Evolutionary conservation across 64 coral and sea anemone genomes (phyloP).

Genomic region (Acropora yongei): DNA sequence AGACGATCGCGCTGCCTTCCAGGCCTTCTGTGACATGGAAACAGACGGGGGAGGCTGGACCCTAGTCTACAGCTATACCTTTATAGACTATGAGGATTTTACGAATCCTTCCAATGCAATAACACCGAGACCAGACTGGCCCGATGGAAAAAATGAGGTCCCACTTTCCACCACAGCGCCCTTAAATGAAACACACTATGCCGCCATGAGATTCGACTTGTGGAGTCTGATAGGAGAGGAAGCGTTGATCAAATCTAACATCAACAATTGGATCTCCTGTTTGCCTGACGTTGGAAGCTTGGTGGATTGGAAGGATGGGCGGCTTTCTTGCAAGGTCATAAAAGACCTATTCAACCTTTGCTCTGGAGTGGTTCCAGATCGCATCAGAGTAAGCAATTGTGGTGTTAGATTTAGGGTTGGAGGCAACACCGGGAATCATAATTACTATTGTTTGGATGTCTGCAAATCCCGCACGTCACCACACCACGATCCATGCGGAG

Average conservation of each 20-base stretch:
- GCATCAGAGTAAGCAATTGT: not conserved
- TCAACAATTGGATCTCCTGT: conserved; percentile 71
- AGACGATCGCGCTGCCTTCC: not conserved
- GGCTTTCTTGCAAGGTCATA: conserved; percentile 19
- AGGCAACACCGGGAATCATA: too few species aligned
- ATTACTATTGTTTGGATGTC: not conserved
- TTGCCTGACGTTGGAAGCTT: conserved; percentile 29
- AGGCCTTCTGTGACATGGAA: conserved; percentile 19
- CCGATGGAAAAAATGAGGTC: not conserved
- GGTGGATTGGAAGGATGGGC: conserved; percentile 32
- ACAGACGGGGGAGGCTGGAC: conserved; percentile 23
- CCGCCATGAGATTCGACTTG: conserved; percentile 58
- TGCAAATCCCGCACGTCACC: not conserved
- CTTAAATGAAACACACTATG: conserved; percentile 57
- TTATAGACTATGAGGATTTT: not conserved
- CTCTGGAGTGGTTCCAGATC: not conserved
- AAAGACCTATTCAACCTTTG: not conserved
- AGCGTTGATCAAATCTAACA: conserved; percentile 64
- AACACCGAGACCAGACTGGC: not conserved
- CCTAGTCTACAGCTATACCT: conserved; percentile 16
- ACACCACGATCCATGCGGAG: conserved; percentile 52
- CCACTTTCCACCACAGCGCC: not conserved
- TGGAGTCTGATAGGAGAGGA: conserved; percentile 59
- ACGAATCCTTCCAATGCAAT: not conserved
- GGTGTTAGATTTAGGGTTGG: not conserved